phyloP scores from a whole-genome alignment of 2,797 vertebrate species.

The Momotus momota region DNA sequence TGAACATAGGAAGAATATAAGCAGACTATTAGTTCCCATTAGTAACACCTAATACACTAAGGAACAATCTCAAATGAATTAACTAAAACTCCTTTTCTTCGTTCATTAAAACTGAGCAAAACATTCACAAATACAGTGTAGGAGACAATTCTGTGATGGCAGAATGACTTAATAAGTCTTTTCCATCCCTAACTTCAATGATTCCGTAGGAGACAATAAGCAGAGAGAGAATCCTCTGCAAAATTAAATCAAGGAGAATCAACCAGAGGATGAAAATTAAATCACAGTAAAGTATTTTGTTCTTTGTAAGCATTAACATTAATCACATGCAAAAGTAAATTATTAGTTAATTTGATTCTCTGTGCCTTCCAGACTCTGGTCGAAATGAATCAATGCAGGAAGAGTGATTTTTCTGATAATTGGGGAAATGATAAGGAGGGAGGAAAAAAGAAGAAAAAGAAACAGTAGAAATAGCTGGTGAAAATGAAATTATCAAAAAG shows the following conservation, averaged over 20 bases:
- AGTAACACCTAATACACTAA: neutral
- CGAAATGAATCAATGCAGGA: constrained; percentile 71
- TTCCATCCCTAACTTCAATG: constrained; percentile 64
- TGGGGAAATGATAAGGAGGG: neutral
- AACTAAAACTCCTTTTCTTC: constrained; percentile 22
- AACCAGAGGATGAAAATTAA: constrained; percentile 72
- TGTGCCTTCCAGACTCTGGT: constrained; percentile 66
- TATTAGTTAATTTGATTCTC: constrained; percentile 76
- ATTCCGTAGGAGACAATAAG: constrained; percentile 64
- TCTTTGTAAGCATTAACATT: constrained; percentile 71
- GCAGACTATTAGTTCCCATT: neutral
- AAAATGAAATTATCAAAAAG: constrained; percentile 20
- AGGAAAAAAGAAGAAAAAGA: neutral
- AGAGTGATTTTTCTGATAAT: constrained; percentile 63
- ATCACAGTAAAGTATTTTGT: constrained; percentile 68
- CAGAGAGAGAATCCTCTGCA: constrained; percentile 60
- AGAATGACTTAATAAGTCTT: constrained; percentile 51
- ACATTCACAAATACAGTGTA: constrained; percentile 18
- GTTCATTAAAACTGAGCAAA: constrained; percentile 47
- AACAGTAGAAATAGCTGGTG: neutral
- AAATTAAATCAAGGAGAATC: constrained; percentile 72
- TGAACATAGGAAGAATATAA: neutral
- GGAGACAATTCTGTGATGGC: neutral
- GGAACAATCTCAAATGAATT: constrained; percentile 22
- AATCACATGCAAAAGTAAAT: constrained; percentile 79